Base-by-base conservation (phyloP, 2,888 invertebrate genomes). In the Vanessa cardui region DNA sequence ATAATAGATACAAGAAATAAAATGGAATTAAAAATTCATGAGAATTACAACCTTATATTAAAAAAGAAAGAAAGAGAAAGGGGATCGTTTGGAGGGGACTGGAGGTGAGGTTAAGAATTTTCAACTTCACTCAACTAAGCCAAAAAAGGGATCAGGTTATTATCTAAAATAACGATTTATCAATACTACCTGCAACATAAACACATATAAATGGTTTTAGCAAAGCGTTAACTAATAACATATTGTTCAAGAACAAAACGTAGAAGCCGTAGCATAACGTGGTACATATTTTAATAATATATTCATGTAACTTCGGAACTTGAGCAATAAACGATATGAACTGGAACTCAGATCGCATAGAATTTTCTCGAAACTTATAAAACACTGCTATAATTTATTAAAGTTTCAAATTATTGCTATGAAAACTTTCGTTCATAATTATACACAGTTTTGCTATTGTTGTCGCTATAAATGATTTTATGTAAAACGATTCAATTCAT, bases 271-370 rank as follows among this genome's bases (percentile, higher is more conserved):
- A 18, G 18, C 39, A 56, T 18, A 39, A 56, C 18, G 39, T 7
- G 54, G 54, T 56, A 56, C 56, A 56, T 56, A 33, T 56, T 18
- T 56, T 56, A 56, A 56, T 56, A 56, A 56, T 56, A 56, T 56
- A 56, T 56, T 56, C 56, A 39, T 39, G 56, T 39, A 56, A 39
- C 56, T 56, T 39, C 39, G 39, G 12, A 68, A 71, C 66, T 71
- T 68, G 20, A 31, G 66, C 68, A 68, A 71, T 71, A 71, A 68
- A 47, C 63, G 71, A 68, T 71, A 70, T 68, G 58, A 59, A 54
- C 63, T 66, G 63, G 68, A 68, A 66, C 63, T 52, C 21, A 39
- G 60, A 66, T 63, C 68, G 50, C 64, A 59, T 56, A 47, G 26
- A 67, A 67, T 62, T 70, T 68, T 59, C 62, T 21, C 21, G 20